Evolutionary conservation across 2,797 vertebrate genomes (phyloP), one percentile per base, ranked within the genome.

Genomic region (Otolemur crassicaudatus): DNA sequence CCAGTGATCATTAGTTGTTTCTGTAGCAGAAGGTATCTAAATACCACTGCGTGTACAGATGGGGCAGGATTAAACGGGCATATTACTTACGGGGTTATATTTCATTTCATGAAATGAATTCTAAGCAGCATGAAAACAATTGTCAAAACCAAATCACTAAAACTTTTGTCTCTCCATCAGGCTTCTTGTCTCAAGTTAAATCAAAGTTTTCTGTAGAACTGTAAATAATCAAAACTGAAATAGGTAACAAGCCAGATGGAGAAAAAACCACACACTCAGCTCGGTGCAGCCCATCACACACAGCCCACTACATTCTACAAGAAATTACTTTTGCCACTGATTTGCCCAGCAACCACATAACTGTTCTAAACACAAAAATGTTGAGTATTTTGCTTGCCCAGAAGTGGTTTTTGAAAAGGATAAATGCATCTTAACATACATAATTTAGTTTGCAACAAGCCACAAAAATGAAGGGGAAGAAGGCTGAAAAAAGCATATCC

Each of bases 21-120:
- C 94, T 92, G 87, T 97, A 97, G 97, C 98, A 98, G 98, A 98
- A 98, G 98, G 98, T 88, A 93, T 95, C 97, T 97, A 97, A 98
- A 95, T 95, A 97, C 96, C 87, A 79, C 93, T 85, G 53, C 95
- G 60, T 89, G 96, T 96, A 97, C 98, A 98, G 98, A 98, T 98
- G 98, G 98, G 76, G 8, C 87, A 79, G 89, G 89, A 97, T 46
- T 85, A 91, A 91, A 87, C 61, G 79, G 76, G 75, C 25, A 6
- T 58, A 86, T 22, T 87, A 27, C 0, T 95, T 91, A 93, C 61
- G 95, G 92, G 91, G 92, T 97, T 80, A 86, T 53, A 94, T 96
- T 95, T 97, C 75, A 61, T 77, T 94, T 95, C 92, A 90, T 67
- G 91, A 93, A 95, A 86, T 91, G 63, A 95, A 91, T 96, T 96